A percentile compares a stretch with the other conserved stretches of the same genome.
These are phyloP conservation scores for Ancistrus triradiatus DNA, from an alignment of 2,113 vertebrate species.

Conservation along the genomic window DNA sequence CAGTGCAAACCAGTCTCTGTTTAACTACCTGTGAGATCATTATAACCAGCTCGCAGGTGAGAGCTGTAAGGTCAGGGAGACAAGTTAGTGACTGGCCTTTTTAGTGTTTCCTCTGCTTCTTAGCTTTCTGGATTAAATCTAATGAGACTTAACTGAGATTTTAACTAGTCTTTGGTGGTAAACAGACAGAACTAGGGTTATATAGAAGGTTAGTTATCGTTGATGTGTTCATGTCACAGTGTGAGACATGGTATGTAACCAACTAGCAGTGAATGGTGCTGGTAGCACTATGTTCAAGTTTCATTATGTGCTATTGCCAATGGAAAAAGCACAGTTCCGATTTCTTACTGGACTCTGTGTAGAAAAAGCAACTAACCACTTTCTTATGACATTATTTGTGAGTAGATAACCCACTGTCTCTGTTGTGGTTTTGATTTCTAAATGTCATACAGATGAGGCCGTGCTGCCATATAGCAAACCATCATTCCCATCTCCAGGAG, in stretches of 20 bases:
- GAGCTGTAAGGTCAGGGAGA: not conserved
- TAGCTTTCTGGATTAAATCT: conserved; percentile 9
- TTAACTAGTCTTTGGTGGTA: not conserved
- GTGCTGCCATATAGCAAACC: conserved; percentile 95
- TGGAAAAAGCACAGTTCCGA: too few species aligned
- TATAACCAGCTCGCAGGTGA: conserved; percentile 16
- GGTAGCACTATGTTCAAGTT: too few species aligned
- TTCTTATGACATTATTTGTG: too few species aligned
- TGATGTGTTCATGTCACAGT: too few species aligned
- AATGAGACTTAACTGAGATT: too few species aligned
- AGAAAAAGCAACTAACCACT: too few species aligned
- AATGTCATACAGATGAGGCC: conserved; percentile 78
- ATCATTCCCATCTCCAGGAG: conserved; percentile 91
- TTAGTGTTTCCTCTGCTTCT: not conserved
- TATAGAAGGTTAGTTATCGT: too few species aligned
- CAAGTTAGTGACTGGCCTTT: not conserved
- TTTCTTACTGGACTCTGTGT: too few species aligned
- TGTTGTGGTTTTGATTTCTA: conserved; percentile 47
- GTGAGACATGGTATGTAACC: too few species aligned
- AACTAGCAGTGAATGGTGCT: too few species aligned
- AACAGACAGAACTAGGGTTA: not conserved
- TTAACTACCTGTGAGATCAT: conserved; percentile 27
- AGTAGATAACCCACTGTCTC: too few species aligned
- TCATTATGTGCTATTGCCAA: too few species aligned
- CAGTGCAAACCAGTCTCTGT: conserved; percentile 14